Percentiles rank a stretch among this genome's conserved stretches.
phyloP scores from a whole-genome alignment of 2,113 vertebrate genomes.

The Oceanites oceanicus region DNA sequence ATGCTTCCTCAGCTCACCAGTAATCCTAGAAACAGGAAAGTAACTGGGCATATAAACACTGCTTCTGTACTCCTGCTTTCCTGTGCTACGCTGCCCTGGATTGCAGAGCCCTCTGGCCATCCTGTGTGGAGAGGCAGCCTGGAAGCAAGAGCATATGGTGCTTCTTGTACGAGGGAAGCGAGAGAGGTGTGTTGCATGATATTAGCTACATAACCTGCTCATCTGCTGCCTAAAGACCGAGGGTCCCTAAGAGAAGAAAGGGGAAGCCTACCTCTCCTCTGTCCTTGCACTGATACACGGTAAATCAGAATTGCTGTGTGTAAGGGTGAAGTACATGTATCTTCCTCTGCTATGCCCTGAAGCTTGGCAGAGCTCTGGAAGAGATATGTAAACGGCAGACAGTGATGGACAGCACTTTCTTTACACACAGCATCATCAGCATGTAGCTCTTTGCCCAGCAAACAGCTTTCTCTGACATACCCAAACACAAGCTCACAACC shows the following conservation, averaged over 20 bases:
- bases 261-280: neutral
- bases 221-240: neutral
- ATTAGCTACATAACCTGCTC: neutral
- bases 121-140: neutral
- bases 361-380: neutral
- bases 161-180: rapidly evolving
- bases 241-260: neutral
- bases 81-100: neutral
- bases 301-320: neutral
- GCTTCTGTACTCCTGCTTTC: neutral
- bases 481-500: neutral
- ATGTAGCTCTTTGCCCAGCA: neutral
- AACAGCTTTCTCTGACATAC: neutral
- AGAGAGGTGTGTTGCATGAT: neutral
- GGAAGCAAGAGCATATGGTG: neutral
- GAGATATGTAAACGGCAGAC: neutral
- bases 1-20: neutral
- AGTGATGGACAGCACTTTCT: neutral
- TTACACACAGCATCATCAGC: neutral
- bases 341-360: neutral
- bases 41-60: neutral
- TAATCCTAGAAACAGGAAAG: neutral
- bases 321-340: neutral
- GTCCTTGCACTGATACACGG: neutral
- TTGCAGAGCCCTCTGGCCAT: neutral